Evolutionary conservation across 37 sponge, comb jelly and placozoan genomes (phyloP).

Genomic region (Cliona cf. orientalis): DNA sequence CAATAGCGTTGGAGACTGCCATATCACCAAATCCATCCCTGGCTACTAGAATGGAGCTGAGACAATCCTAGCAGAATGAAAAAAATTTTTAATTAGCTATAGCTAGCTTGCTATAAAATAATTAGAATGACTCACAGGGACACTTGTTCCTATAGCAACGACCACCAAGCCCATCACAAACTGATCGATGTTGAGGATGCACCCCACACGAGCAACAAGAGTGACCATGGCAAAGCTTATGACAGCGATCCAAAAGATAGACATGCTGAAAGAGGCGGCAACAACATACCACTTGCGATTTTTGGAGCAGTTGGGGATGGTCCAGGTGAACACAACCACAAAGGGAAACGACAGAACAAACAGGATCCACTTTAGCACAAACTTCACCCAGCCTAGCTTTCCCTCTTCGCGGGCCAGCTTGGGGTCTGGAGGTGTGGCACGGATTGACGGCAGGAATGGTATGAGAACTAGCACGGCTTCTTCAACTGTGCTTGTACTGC

Average conservation of each 20-base stretch:
- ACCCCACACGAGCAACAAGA: conserved; percentile 73
- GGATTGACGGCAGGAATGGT: conserved; percentile 66
- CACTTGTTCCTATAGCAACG: conserved; percentile 87
- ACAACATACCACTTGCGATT: conserved; percentile 70
- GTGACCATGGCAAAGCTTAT: conserved; percentile 82
- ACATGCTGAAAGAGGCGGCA: conserved; percentile 60
- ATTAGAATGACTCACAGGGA: conserved; percentile 59
- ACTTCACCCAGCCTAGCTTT: conserved; percentile 39
- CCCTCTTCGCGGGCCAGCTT: conserved; percentile 30
- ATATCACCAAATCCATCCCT: conserved; percentile 93
- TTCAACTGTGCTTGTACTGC: conserved; percentile 1
- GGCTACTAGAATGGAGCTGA: conserved; percentile 88
- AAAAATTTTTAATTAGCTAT: neutral
- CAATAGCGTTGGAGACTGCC: conserved; percentile 94
- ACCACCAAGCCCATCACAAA: conserved; percentile 87
- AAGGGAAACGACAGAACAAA: conserved; percentile 84
- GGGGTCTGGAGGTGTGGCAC: conserved; percentile 45
- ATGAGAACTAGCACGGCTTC: conserved; percentile 28
- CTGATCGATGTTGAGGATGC: conserved; percentile 71
- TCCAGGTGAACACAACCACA: conserved; percentile 80
- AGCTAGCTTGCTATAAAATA: neutral
- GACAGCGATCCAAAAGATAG: conserved; percentile 82
- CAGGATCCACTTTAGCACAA: conserved; percentile 60
- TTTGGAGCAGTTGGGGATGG: conserved; percentile 78
- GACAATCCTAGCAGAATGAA: conserved; percentile 36